Evolutionary conservation across 2,888 invertebrate genomes (phyloP).

Genomic region (Noctua pronuba): DNA sequence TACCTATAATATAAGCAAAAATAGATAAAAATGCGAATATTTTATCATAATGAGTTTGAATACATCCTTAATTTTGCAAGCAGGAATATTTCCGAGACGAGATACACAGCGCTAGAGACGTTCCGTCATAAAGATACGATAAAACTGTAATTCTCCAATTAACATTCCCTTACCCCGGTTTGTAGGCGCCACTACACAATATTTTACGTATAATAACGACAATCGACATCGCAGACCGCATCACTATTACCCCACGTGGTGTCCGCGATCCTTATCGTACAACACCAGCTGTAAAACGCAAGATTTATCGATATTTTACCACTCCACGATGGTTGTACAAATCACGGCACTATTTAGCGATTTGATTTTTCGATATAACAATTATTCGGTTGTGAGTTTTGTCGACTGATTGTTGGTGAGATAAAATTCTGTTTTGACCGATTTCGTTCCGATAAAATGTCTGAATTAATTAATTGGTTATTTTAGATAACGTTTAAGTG

Average conservation of each 20-base stretch:
- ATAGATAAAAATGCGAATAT: constrained; percentile 26
- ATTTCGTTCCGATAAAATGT: constrained; percentile 61
- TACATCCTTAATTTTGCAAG: constrained; percentile 35
- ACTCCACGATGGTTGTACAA: constrained; percentile 84
- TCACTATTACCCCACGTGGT: constrained; percentile 88
- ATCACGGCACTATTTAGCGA: constrained; percentile 86
- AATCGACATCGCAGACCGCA: constrained; percentile 67
- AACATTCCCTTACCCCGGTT: constrained; percentile 57
- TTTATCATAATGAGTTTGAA: constrained; percentile 30
- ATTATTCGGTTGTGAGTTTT: constrained; percentile 69
- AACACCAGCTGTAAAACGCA: constrained; percentile 89
- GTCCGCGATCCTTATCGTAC: constrained; percentile 86
- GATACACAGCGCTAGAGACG: constrained; percentile 50
- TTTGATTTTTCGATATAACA: constrained; percentile 74
- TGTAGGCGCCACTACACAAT: constrained; percentile 65
- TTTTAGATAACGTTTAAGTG: constrained; percentile 25
- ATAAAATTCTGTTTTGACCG: constrained; percentile 61
- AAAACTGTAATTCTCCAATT: constrained; percentile 62
- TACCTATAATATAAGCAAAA: constrained; percentile 24
- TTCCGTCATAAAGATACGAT: constrained; percentile 51
- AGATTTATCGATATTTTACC: constrained; percentile 90
- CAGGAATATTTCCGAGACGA: constrained; percentile 33
- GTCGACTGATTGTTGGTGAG: constrained; percentile 47
- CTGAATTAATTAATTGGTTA: constrained; percentile 65
- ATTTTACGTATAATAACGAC: constrained; percentile 62